Base-by-base conservation (phyloP, 2,113 vertebrate genomes). In the Triplophysa rosa region DNA sequence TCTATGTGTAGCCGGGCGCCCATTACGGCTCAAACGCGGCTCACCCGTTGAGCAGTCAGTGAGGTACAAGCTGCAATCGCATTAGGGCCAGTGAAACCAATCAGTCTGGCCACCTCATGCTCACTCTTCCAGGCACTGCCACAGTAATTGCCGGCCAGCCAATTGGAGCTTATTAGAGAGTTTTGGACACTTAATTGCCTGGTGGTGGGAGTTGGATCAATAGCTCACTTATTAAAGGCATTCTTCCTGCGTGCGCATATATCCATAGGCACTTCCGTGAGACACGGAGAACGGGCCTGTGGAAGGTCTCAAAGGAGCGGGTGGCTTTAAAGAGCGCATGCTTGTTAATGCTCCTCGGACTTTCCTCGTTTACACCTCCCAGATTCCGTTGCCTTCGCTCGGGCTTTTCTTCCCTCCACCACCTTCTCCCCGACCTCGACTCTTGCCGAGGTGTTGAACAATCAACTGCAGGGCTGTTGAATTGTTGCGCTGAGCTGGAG, bases 141-240 rank as follows among this genome's bases (percentile, higher is more conserved):
- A 81, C 84, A 45, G 89, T 90, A 92, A 91, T 92, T 90, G 89
- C 89, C 84, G 80, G 86, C 63, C 80, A 83, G 85, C 85, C 86
- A 85, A 89, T 90, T 88, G 87, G 88, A 89, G 83, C 88, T 91
- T 87, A 90, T 91, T 90, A 92, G 86, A 89, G 77, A 80, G 88
- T 87, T 87, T 85, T 89, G 87, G 88, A 87, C 86, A 88, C 87
- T 82, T 91, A 91, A 92, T 92, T 92, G 90, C 88, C 86, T 82
- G 79, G 84, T 84, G 80, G 81, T 82, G 87, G 84, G 85, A 65
- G 80, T 17, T 66, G 70, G 83, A 91, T 92, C 92, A 90, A 92
- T 91, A 88, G 80, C 61, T 58, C 84, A 70, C 80, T 90, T 90
- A 90, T 90, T 91, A 90, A 82, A 77, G 63, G 80, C 67, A 68